Conservation (phyloP, 2,888 invertebrate species). For the Tiliacea aurago region DNA sequence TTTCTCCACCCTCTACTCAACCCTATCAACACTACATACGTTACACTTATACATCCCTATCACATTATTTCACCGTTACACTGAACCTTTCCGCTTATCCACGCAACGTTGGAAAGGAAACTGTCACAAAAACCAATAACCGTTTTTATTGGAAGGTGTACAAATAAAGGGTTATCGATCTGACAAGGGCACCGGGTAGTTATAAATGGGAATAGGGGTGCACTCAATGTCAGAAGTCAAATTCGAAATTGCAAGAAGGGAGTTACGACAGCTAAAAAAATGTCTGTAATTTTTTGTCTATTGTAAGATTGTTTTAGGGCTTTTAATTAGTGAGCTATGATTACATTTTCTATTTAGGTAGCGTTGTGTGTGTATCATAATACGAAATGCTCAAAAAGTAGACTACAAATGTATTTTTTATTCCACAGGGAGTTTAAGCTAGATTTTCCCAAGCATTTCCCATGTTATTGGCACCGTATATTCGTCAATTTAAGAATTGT, state of each 20-base stretch:
- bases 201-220: constrained; percentile 55
- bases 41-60: constrained; percentile 1
- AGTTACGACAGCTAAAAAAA: constrained; percentile 52
- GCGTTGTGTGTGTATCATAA: not conserved
- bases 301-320: constrained; percentile 14
- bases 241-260: constrained; percentile 56
- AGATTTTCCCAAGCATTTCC: constrained; percentile 40
- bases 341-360: not conserved
- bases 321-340: not conserved
- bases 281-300: constrained; percentile 26
- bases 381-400: not conserved
- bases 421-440: not conserved
- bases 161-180: constrained; percentile 70
- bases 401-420: not conserved
- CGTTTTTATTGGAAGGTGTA: constrained; percentile 52
- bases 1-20: not conserved
- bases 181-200: constrained; percentile 58
- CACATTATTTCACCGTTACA: constrained; percentile 33
- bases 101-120: constrained; percentile 41
- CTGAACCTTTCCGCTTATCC: constrained; percentile 43
- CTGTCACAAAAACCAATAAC: constrained; percentile 57
- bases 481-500: constrained; percentile 63
- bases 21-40: constrained; percentile 15
- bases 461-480: constrained; percentile 64
- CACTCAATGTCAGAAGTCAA: constrained; percentile 57